These are phyloP conservation scores for Galerucella nymphaeae DNA, from an alignment of 2,888 invertebrate genomes.

Conservation along the genomic window DNA sequence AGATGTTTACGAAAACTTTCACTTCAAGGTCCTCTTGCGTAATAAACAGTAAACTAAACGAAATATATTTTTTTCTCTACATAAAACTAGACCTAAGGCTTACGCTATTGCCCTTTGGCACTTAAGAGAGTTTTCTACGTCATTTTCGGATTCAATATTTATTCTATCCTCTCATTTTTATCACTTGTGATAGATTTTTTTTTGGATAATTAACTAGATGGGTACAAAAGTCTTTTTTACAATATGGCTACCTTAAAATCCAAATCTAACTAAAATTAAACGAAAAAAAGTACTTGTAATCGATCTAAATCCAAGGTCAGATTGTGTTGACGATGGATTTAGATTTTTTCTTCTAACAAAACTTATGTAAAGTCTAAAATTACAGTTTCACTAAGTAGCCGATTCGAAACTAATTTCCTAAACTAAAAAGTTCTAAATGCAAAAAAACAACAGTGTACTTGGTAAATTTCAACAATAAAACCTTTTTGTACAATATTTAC, in stretches of 20 bases:
- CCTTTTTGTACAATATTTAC: conserved; percentile 48
- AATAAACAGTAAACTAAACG: conserved; percentile 3
- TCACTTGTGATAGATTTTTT: conserved; percentile 35
- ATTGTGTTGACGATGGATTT: not conserved
- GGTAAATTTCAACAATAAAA: conserved; percentile 48
- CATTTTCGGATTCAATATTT: conserved; percentile 44
- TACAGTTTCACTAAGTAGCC: conserved; percentile 34
- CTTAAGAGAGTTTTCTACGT: conserved; percentile 45
- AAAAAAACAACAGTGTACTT: conserved; percentile 48
- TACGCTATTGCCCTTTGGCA: conserved; percentile 60
- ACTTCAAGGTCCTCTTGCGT: not conserved
- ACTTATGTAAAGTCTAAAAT: conserved; percentile 6
- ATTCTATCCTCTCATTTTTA: conserved; percentile 42
- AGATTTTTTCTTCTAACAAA: not conserved
- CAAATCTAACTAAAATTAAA: conserved; percentile 17
- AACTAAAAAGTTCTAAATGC: conserved; percentile 43
- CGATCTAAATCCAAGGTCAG: not conserved
- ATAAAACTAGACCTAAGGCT: conserved; percentile 53
- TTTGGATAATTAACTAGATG: conserved; percentile 39
- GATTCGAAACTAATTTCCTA: conserved; percentile 36
- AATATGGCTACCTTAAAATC: conserved; percentile 35
- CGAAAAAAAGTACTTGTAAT: conserved; percentile 1
- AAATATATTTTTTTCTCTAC: conserved; percentile 16
- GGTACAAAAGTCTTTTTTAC: conserved; percentile 32
- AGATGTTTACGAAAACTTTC: too few species aligned